A percentile compares a stretch with the other conserved stretches of the same genome.
Evolutionary conservation across 2,797 vertebrate species (phyloP).

Genomic region (Leptodactylus fallax): DNA sequence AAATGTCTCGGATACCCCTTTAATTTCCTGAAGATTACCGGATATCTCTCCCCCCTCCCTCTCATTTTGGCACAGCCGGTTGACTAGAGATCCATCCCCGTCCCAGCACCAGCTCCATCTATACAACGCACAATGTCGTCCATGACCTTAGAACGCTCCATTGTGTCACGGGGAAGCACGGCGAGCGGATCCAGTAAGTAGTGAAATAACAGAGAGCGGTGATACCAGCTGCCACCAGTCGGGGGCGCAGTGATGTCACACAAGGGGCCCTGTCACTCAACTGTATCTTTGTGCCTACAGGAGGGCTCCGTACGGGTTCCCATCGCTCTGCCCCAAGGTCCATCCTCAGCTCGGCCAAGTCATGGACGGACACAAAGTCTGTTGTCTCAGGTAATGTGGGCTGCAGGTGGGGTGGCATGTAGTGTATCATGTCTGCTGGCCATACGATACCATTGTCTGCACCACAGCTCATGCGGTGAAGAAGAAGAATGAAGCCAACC

Average conservation of each 20-base stretch:
- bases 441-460: too few species aligned
- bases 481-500: conserved; percentile 72
- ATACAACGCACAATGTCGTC: conserved; percentile 55
- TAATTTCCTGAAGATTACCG: too few species aligned
- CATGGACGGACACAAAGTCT: conserved; percentile 20
- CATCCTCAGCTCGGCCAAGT: conserved; percentile 50
- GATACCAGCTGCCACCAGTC: not conserved
- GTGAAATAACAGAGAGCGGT: not conserved
- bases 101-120: not conserved
- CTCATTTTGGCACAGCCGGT: not conserved
- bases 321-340: conserved; percentile 46
- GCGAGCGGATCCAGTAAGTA: conserved; percentile 65
- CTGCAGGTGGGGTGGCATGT: not conserved
- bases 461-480: conserved; percentile 9
- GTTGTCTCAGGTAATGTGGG: conserved; percentile 59
- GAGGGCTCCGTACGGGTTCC: conserved; percentile 56
- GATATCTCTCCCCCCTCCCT: too few species aligned
- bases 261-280: too few species aligned
- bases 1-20: too few species aligned
- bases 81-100: not conserved
- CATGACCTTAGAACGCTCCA: conserved; percentile 48
- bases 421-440: not conserved
- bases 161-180: conserved; percentile 26
- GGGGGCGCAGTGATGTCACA: not conserved
- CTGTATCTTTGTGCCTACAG: conserved; percentile 2